Conservation (phyloP, 1,140 invertebrate genomes). For the Planococcus citri region DNA sequence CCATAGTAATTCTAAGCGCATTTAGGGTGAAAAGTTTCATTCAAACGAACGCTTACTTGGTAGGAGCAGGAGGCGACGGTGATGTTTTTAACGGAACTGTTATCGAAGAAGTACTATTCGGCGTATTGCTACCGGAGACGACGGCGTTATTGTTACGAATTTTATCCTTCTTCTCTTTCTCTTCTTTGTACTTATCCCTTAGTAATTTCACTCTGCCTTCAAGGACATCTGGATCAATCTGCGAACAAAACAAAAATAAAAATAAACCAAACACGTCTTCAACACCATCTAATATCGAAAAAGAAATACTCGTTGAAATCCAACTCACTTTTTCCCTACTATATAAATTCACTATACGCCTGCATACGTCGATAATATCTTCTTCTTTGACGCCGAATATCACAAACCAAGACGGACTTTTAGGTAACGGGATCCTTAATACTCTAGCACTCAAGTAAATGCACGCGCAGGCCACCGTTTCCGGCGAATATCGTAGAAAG, state of each 20-base stretch:
- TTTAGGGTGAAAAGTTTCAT: too few species aligned
- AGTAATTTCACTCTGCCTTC: slow-evolving; percentile 22
- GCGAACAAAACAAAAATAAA: slow-evolving; percentile 9
- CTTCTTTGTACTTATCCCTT: slow-evolving; percentile 22
- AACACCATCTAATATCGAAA: neutral
- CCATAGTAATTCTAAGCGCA: too few species aligned
- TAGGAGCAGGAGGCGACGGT: neutral
- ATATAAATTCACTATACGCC: slow-evolving; percentile 73
- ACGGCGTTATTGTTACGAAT: neutral
- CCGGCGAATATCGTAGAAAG: slow-evolving; percentile 88
- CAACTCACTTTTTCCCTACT: slow-evolving; percentile 55
- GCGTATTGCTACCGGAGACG: neutral
- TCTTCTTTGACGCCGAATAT: slow-evolving; percentile 72
- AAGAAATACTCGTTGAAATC: neutral
- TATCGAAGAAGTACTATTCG: neutral
- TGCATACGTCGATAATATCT: slow-evolving; percentile 72
- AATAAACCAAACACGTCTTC: neutral
- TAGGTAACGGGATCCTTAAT: slow-evolving; percentile 70
- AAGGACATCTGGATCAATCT: slow-evolving; percentile 22
- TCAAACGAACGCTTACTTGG: neutral
- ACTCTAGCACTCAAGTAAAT: slow-evolving; percentile 88
- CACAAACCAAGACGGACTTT: slow-evolving; percentile 75
- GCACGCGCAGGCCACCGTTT: slow-evolving; percentile 96
- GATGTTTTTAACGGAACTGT: neutral
- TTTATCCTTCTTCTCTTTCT: slow-evolving; percentile 19